Conservation (phyloP, 2,888 invertebrate species). For the Ochlodes sylvanus region DNA sequence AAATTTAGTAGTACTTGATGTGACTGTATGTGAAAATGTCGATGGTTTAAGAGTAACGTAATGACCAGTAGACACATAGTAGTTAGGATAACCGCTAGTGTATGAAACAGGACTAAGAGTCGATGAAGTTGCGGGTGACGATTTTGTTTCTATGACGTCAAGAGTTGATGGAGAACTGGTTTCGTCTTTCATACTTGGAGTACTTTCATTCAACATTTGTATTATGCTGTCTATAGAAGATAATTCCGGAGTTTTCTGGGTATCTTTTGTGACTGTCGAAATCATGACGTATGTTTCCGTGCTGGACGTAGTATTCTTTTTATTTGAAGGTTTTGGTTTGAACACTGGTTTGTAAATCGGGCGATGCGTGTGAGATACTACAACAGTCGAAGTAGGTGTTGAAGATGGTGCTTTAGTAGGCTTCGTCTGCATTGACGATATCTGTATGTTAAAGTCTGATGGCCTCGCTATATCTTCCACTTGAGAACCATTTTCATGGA, state of each 20-base stretch:
- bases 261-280: slow-evolving; percentile 82
- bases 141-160: slow-evolving; percentile 68
- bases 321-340: slow-evolving; percentile 77
- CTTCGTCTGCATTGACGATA: slow-evolving; percentile 80
- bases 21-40: slow-evolving; percentile 43
- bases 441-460: slow-evolving; percentile 79
- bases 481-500: slow-evolving; percentile 84
- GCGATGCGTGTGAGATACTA: slow-evolving; percentile 68
- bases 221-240: slow-evolving; percentile 85
- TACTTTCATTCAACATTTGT: slow-evolving; percentile 86
- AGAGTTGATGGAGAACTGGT: slow-evolving; percentile 62
- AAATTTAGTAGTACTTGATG: slow-evolving; percentile 47
- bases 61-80: slow-evolving; percentile 69
- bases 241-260: slow-evolving; percentile 70
- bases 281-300: slow-evolving; percentile 84
- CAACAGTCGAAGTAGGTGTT: slow-evolving; percentile 59
- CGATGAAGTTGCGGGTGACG: slow-evolving; percentile 65
- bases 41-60: slow-evolving; percentile 76
- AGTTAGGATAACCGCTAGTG: slow-evolving; percentile 64
- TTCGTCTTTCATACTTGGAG: slow-evolving; percentile 70
- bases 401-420: slow-evolving; percentile 67
- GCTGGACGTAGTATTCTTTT: slow-evolving; percentile 55
- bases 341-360: slow-evolving; percentile 82
- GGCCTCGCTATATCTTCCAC: slow-evolving; percentile 80
- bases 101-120: slow-evolving; percentile 62